A percentile compares a stretch with the other conserved stretches of the same genome.
These are phyloP conservation scores for Leucoma salicis DNA, from an alignment of 2,888 invertebrate genomes.

Conservation along the genomic window DNA sequence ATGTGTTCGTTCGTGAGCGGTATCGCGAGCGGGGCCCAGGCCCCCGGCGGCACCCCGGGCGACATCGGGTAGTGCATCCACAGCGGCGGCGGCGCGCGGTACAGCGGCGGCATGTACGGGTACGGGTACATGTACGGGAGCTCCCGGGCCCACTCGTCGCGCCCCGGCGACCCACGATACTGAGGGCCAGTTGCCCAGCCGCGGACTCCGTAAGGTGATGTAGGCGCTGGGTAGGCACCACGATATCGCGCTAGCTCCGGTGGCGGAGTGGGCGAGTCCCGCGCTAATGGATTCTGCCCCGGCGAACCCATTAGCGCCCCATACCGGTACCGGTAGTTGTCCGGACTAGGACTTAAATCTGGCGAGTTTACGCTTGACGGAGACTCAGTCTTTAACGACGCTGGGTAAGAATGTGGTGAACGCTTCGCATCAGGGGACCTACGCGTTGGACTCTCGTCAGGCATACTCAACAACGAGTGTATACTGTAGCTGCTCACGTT, in stretches of 20 bases:
- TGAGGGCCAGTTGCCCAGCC: conserved; percentile 28
- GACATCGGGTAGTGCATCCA: conserved; percentile 78
- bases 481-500: conserved; percentile 91
- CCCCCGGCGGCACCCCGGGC: conserved; percentile 68
- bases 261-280: conserved; percentile 62
- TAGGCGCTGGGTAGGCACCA: conserved; percentile 47
- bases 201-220: conserved; percentile 47
- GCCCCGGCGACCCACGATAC: conserved; percentile 43
- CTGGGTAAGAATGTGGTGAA: conserved; percentile 64
- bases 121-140: conserved; percentile 65
- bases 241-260: conserved; percentile 59
- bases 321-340: conserved; percentile 66
- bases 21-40: conserved; percentile 78
- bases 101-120: conserved; percentile 70
- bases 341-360: conserved; percentile 70
- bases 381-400: conserved; percentile 66
- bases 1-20: conserved; percentile 75
- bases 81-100: conserved; percentile 63
- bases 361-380: conserved; percentile 66
- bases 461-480: conserved; percentile 89
- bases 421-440: conserved; percentile 62
- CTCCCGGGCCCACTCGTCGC: conserved; percentile 56
- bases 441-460: conserved; percentile 67
- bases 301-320: conserved; percentile 59
- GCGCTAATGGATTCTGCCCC: conserved; percentile 48